These are phyloP conservation scores for Zele albiditarsus DNA, from an alignment of 2,888 invertebrate genomes.

Conservation along the genomic window DNA sequence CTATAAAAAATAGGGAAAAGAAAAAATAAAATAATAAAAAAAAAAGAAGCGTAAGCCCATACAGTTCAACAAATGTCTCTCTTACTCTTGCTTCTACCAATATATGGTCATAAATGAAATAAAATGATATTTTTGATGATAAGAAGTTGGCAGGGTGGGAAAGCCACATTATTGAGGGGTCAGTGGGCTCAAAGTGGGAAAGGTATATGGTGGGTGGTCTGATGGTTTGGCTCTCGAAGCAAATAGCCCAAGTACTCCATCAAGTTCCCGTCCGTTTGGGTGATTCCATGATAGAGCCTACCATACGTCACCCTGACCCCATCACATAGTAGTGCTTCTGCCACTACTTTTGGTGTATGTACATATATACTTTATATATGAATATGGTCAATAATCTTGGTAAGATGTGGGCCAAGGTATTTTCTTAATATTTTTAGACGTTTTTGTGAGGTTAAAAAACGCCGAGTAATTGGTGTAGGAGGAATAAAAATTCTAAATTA, in stretches of 20 bases:
- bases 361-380: not conserved
- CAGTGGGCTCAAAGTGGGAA: conserved; percentile 52
- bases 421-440: not conserved
- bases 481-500: too few relatives aligned
- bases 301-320: conserved; percentile 70
- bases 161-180: conserved; percentile 69
- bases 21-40: conserved; percentile 43
- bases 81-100: conserved; percentile 39
- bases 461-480: too few relatives aligned
- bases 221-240: conserved; percentile 39
- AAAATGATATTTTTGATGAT: conserved; percentile 71
- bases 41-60: conserved; percentile 36
- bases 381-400: not conserved
- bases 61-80: conserved; percentile 1
- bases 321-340: conserved; percentile 46
- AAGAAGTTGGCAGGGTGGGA: conserved; percentile 56
- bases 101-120: conserved; percentile 71
- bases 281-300: conserved; percentile 67
- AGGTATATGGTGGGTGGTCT: conserved; percentile 10
- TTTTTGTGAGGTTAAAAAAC: not conserved
- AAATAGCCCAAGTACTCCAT: conserved; percentile 66
- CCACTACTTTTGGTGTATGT: conserved; percentile 5
- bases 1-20: conserved; percentile 46
- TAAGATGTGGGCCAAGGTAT: too few relatives aligned
- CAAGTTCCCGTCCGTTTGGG: conserved; percentile 63